Evolutionary conservation across 2,888 invertebrate genomes (phyloP).

Genomic region (Agrotis clavis): DNA sequence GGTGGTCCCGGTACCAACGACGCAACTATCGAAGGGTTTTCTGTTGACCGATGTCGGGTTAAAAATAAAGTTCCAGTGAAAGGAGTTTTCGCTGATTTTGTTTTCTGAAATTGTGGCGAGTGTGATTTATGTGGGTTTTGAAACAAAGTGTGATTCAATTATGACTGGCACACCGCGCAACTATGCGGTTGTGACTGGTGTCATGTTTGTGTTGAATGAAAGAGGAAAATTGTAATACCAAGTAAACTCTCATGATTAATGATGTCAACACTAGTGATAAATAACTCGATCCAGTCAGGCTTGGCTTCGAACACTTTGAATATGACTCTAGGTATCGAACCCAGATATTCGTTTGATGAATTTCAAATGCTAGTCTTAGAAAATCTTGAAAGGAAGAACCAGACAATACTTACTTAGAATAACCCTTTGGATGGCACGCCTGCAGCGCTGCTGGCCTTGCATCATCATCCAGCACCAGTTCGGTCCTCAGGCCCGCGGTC

Average conservation of each 20-base stretch:
- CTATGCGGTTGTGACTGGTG: background rate
- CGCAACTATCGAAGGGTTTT: slow-evolving; percentile 60
- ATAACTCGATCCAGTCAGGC: background rate
- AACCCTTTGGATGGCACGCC: slow-evolving; percentile 98
- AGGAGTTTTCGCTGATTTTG: slow-evolving; percentile 51
- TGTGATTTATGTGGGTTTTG: background rate
- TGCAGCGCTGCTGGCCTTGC: slow-evolving; percentile 97
- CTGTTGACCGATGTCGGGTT: slow-evolving; percentile 66
- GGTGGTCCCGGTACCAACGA: slow-evolving; percentile 73
- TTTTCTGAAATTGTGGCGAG: slow-evolving; percentile 41
- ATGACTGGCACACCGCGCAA: background rate
- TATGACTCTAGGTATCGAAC: background rate
- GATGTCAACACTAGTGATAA: background rate
- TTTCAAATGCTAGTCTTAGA: background rate
- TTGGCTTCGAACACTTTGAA: background rate
- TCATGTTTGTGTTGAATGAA: background rate
- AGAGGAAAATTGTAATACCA: background rate
- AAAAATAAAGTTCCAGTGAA: slow-evolving; percentile 53
- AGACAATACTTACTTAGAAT: slow-evolving; percentile 93
- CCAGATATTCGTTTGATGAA: background rate
- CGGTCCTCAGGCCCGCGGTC: slow-evolving; percentile 95
- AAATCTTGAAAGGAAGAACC: too few species aligned
- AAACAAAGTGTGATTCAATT: background rate
- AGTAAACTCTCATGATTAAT: background rate
- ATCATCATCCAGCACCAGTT: slow-evolving; percentile 96